Percentiles rank a stretch among this genome's conserved stretches.
Conservation (phyloP, 2,888 invertebrate species). For the Trichopria drosophilae region DNA sequence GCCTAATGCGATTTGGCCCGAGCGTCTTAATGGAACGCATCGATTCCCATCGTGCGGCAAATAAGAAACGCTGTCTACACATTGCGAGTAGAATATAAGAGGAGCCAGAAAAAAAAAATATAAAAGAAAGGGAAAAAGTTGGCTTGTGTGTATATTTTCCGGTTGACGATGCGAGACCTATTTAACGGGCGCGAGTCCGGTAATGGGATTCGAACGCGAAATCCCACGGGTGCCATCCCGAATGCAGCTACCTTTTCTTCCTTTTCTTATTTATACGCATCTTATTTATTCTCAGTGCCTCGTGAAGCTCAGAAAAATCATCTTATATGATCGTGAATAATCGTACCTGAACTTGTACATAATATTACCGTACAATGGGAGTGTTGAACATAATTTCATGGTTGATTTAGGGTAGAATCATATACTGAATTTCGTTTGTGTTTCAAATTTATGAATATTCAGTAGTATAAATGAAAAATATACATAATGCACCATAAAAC, state of each 20-base stretch:
- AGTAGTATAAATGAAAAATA: too few species aligned
- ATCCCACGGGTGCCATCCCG: conserved; percentile 55
- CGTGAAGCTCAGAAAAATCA: too few species aligned
- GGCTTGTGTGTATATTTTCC: conserved; percentile 55
- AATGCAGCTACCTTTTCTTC: conserved; percentile 45
- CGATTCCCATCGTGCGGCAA: conserved; percentile 53
- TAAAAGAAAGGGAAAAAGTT: conserved; percentile 24
- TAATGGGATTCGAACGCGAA: conserved; percentile 59
- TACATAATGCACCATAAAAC: too few species aligned
- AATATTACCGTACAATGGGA: too few species aligned
- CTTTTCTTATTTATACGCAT: conserved; percentile 42
- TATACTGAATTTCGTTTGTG: too few species aligned
- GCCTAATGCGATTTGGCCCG: conserved; percentile 42
- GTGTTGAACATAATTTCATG: too few species aligned
- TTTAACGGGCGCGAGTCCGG: conserved; percentile 60
- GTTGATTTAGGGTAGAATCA: too few species aligned
- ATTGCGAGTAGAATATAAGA: conserved; percentile 27
- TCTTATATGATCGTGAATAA: too few species aligned
- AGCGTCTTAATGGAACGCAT: conserved; percentile 50
- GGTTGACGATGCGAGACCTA: conserved; percentile 60
- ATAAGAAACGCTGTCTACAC: conserved; percentile 43
- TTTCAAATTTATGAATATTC: too few species aligned
- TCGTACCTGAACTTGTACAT: too few species aligned
- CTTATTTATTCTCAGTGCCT: conserved; percentile 6
- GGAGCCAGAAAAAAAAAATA: conserved; percentile 32